A percentile compares a stretch with the other conserved stretches of the same genome.
Conservation (phyloP, 2,113 vertebrate genomes). For the Calypte anna region DNA sequence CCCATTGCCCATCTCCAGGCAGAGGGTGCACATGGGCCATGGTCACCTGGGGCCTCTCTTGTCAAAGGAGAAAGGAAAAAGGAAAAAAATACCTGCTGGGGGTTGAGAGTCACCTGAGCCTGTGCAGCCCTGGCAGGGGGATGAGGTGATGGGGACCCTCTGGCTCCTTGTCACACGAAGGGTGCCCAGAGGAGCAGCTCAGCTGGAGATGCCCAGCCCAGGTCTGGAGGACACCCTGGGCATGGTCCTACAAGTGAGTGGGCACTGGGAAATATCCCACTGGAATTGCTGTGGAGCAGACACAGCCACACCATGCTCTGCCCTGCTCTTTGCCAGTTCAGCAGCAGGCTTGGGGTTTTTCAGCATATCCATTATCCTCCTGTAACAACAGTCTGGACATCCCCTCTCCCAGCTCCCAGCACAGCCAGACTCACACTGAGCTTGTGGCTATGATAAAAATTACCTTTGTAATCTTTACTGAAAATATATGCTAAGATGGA, state of each 20-base stretch:
- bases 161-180: fast-evolving
- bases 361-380: not conserved
- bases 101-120: not conserved
- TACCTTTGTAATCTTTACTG: not conserved
- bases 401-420: not conserved
- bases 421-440: not conserved
- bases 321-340: not conserved
- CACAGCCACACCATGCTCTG: not conserved
- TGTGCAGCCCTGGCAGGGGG: not conserved
- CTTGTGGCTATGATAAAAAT: not conserved
- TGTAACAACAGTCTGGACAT: not conserved
- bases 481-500: not conserved
- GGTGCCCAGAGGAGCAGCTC: not conserved
- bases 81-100: not conserved
- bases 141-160: not conserved
- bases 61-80: not conserved
- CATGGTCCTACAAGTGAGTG: not conserved
- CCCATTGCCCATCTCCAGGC: not conserved
- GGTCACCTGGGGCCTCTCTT: not conserved
- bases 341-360: not conserved
- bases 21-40: fast-evolving
- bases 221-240: not conserved
- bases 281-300: not conserved
- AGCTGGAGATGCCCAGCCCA: fast-evolving
- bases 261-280: not conserved